These are phyloP conservation scores for Athetis lepigone DNA, from an alignment of 2,888 invertebrate genomes.

Conservation along the genomic window DNA sequence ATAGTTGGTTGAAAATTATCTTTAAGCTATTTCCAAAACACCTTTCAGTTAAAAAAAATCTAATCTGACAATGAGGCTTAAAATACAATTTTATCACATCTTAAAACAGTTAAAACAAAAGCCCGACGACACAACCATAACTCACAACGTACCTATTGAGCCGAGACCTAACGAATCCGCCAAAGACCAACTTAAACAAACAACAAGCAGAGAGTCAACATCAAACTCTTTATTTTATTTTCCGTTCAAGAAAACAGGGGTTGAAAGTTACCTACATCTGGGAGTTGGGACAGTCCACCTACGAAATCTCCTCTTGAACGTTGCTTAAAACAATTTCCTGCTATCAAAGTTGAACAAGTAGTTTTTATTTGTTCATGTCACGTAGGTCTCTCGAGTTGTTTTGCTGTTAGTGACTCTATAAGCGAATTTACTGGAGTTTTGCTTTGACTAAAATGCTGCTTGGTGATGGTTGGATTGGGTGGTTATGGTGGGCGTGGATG, in stretches of 20 bases:
- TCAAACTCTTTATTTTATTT: constrained; percentile 65
- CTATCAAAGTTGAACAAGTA: constrained; percentile 81
- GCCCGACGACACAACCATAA: constrained; percentile 35
- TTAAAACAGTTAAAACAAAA: constrained; percentile 18
- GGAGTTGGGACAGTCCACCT: constrained; percentile 73
- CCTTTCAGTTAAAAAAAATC: too few relatives aligned
- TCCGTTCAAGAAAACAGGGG: constrained; percentile 62
- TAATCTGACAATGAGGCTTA: not conserved
- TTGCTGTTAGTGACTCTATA: constrained; percentile 82
- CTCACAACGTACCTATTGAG: constrained; percentile 51
- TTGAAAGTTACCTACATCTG: constrained; percentile 66
- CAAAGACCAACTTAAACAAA: constrained; percentile 58
- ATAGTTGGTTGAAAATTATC: too few relatives aligned
- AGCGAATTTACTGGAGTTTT: constrained; percentile 80
- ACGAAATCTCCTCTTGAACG: constrained; percentile 79
- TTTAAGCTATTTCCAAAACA: too few relatives aligned
- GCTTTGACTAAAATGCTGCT: constrained; percentile 69
- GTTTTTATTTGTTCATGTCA: constrained; percentile 84
- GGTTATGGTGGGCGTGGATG: not conserved
- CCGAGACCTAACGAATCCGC: constrained; percentile 55
- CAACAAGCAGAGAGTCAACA: constrained; percentile 61
- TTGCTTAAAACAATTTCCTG: constrained; percentile 84
- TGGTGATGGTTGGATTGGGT: not conserved
- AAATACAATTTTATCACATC: not conserved
- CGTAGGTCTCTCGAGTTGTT: constrained; percentile 82